A percentile compares a stretch with the other conserved stretches of the same genome.
Conservation (phyloP, 2,113 vertebrate genomes). For the Apeltes quadracus region DNA sequence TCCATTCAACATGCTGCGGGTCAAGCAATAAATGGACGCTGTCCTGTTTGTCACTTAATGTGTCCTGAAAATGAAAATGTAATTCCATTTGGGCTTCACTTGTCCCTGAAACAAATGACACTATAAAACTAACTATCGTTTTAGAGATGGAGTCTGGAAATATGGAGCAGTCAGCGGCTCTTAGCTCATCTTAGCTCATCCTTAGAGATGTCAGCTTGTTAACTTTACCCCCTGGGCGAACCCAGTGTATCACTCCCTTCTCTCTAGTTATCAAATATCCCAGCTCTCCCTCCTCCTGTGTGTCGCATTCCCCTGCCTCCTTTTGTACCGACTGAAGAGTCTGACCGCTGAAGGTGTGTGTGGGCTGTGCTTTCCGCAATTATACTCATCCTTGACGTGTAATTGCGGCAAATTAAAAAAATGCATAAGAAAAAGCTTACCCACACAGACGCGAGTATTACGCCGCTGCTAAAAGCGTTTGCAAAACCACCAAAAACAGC, state of each 20-base stretch:
- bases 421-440: neutral
- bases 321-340: conserved; percentile 7
- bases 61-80: neutral
- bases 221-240: conserved; percentile 35
- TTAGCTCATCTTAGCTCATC: conserved; percentile 10
- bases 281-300: conserved; percentile 34
- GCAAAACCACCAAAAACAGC: neutral
- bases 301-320: conserved; percentile 16
- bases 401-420: neutral
- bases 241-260: conserved; percentile 9
- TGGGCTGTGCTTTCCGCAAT: conserved; percentile 26
- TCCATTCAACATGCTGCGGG: too few relatives aligned
- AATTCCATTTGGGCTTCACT: neutral
- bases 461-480: too few relatives aligned
- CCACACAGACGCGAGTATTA: neutral
- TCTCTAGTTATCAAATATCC: conserved; percentile 51
- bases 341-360: conserved; percentile 27
- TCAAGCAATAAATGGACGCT: neutral
- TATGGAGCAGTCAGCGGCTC: conserved; percentile 26
- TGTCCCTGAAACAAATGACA: neutral
- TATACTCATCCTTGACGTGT: conserved; percentile 52
- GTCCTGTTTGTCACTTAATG: neutral
- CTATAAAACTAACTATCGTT: conserved; percentile 5
- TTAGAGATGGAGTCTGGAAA: conserved; percentile 16
- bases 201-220: conserved; percentile 45